These are phyloP conservation scores for Fregata magnificens DNA, from an alignment of 2,113 vertebrate genomes.

Conservation along the genomic window DNA sequence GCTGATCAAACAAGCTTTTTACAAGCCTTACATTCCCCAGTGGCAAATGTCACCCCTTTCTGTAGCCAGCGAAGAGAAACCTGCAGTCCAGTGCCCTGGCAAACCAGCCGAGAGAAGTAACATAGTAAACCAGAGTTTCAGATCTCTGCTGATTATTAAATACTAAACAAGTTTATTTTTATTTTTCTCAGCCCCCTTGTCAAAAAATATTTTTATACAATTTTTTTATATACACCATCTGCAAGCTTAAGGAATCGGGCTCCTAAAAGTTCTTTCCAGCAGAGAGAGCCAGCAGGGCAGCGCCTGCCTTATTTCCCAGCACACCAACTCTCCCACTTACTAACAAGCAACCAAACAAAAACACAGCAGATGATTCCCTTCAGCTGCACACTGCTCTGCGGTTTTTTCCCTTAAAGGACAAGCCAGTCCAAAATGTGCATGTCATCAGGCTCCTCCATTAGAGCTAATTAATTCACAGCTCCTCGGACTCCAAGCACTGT, in stretches of 20 bases:
- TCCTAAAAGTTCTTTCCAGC: not conserved
- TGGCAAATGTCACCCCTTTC: not conserved
- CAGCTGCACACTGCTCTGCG: constrained; percentile 2
- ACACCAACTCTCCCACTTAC: not conserved
- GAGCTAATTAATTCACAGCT: not conserved
- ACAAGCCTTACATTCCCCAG: not conserved
- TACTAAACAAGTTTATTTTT: not conserved
- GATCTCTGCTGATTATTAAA: not conserved
- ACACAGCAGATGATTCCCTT: not conserved
- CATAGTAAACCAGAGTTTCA: rapidly evolving
- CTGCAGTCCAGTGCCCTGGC: not conserved
- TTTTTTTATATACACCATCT: too few species aligned
- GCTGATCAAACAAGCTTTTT: not conserved
- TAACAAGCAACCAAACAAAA: not conserved
- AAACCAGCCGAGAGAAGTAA: not conserved
- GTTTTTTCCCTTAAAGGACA: constrained; percentile 57
- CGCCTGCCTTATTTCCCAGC: not conserved
- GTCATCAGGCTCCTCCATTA: not conserved
- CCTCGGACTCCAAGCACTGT: not conserved
- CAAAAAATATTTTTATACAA: not conserved
- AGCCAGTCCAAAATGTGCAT: not conserved
- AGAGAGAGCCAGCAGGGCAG: not conserved
- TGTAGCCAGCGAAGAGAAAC: not conserved
- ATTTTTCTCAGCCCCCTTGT: not conserved
- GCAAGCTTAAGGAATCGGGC: not conserved